A percentile compares a stretch with the other conserved stretches of the same genome.
Conservation (phyloP, 2,113 vertebrate genomes). For the Promerops cafer region DNA sequence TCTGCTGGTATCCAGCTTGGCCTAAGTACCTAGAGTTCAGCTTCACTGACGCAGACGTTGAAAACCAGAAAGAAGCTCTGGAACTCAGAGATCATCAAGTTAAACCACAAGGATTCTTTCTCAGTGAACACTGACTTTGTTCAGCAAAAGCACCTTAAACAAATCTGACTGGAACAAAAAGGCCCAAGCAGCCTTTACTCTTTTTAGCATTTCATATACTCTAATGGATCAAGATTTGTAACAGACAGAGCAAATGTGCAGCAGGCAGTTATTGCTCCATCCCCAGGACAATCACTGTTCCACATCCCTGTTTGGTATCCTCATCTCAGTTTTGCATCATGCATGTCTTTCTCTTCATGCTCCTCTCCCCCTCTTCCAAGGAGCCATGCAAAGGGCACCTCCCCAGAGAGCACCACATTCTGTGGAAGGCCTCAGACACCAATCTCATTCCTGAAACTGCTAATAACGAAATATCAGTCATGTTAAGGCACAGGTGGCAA, state of each 20-base stretch:
- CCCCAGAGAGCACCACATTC: neutral
- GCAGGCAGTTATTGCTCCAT: neutral
- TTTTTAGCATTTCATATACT: neutral
- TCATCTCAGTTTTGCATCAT: neutral
- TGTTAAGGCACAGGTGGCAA: neutral
- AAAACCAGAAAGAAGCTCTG: neutral
- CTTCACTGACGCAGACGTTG: neutral
- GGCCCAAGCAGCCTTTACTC: neutral
- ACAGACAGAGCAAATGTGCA: rapidly evolving
- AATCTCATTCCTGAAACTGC: neutral
- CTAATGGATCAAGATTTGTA: neutral
- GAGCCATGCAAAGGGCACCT: neutral
- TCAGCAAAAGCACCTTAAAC: neutral
- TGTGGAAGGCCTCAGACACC: neutral
- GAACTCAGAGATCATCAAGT: neutral
- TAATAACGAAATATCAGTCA: neutral
- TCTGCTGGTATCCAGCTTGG: neutral
- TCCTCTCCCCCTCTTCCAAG: neutral
- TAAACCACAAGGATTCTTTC: neutral
- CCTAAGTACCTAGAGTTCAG: neutral
- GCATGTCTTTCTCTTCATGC: neutral
- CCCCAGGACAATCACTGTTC: neutral
- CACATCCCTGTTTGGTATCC: neutral
- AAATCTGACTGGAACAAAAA: neutral
- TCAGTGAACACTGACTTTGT: neutral